These are phyloP conservation scores for Electrophaes corylata DNA, from an alignment of 2,888 invertebrate genomes.

Conservation along the genomic window DNA sequence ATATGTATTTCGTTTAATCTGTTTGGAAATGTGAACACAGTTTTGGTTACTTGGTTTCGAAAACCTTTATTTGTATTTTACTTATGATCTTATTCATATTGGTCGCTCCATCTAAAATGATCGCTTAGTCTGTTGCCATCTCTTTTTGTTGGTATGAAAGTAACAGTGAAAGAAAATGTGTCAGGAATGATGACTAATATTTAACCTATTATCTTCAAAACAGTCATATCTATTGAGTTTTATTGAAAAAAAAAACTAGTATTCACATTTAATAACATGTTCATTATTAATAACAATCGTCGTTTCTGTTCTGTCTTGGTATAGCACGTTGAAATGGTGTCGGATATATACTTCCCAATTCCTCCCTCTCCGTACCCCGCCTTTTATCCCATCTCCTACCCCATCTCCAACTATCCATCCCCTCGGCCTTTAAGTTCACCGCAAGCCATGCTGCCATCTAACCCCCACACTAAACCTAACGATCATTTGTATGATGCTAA, in stretches of 20 bases:
- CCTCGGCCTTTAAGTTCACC: constrained; percentile 62
- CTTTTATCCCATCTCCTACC: constrained; percentile 76
- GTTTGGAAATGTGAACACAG: constrained; percentile 43
- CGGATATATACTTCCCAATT: constrained; percentile 88
- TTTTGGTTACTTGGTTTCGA: not conserved
- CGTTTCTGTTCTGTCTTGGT: constrained; percentile 82
- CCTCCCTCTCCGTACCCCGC: constrained; percentile 76
- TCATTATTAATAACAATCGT: constrained; percentile 69
- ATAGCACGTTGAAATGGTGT: constrained; percentile 90
- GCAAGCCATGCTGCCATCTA: constrained; percentile 63
- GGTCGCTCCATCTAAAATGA: too few species aligned
- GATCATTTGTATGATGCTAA: constrained; percentile 83
- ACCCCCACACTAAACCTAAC: constrained; percentile 68
- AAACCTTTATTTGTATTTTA: not conserved
- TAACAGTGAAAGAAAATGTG: too few species aligned
- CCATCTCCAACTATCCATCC: constrained; percentile 50
- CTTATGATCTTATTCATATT: too few species aligned
- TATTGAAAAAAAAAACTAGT: not conserved
- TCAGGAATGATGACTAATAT: too few species aligned
- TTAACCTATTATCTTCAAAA: too few species aligned
- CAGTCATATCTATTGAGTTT: not conserved
- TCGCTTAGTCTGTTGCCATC: too few species aligned
- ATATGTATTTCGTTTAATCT: constrained; percentile 41
- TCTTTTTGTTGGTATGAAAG: too few species aligned
- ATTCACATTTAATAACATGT: constrained; percentile 45